Percentiles rank a stretch among this genome's conserved stretches.
Conservation (phyloP, 2,888 invertebrate genomes). For the Lepidochrysops patricia region DNA sequence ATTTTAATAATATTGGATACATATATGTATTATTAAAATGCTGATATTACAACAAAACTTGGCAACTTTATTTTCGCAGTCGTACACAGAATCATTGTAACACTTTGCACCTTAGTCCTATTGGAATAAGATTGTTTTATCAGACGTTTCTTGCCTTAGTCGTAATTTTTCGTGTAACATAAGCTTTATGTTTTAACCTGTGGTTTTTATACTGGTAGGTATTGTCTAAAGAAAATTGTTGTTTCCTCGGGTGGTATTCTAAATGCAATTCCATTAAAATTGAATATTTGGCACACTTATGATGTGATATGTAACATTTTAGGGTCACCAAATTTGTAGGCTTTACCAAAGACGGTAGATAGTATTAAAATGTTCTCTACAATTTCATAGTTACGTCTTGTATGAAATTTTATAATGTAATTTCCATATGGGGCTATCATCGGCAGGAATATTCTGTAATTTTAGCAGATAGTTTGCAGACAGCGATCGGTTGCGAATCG, state of each 20-base stretch:
- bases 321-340: neutral
- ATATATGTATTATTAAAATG: no score
- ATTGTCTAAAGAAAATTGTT: neutral
- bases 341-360: no score
- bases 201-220: neutral
- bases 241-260: conserved; percentile 19
- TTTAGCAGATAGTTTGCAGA: no score
- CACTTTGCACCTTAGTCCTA: no score
- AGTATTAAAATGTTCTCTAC: neutral
- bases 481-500: no score
- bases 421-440: no score
- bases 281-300: conserved; percentile 52
- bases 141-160: neutral
- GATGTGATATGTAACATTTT: conserved; percentile 41
- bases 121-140: no score
- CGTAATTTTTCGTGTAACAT: neutral
- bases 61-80: no score
- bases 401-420: neutral
- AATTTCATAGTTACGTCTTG: neutral
- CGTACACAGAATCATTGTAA: no score
- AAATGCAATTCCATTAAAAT: conserved; percentile 45
- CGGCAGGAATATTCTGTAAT: no score
- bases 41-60: no score
- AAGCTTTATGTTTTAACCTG: neutral
- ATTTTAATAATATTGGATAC: no score